Percentiles rank a stretch among this genome's conserved stretches.
Conservation (phyloP, 2,113 vertebrate species). For the Nettapus auritus region DNA sequence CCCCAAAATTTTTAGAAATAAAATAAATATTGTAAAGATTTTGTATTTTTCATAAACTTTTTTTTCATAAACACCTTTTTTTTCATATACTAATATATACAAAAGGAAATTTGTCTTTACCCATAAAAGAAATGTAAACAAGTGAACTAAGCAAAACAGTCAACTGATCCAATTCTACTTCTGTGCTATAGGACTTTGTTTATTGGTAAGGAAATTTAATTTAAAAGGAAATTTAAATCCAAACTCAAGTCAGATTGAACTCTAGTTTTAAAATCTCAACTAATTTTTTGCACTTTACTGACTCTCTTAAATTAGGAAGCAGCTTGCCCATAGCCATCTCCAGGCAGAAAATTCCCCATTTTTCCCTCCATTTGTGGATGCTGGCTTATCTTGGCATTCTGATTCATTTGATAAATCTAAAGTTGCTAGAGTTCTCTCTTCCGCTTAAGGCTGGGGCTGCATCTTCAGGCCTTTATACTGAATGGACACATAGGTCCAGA, state of each 20-base stretch:
- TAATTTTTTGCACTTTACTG: not conserved
- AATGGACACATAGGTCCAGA: not conserved
- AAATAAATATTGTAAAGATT: not conserved
- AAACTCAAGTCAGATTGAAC: not conserved
- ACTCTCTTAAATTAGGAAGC: not conserved
- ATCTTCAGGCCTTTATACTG: not conserved
- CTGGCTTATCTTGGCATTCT: not conserved
- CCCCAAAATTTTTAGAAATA: not conserved
- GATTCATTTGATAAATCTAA: not conserved
- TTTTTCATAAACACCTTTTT: no score
- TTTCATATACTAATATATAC: not conserved
- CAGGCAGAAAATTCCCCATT: not conserved
- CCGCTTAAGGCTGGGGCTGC: not conserved
- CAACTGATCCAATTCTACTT: not conserved
- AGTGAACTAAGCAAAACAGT: not conserved
- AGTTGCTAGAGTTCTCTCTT: not conserved
- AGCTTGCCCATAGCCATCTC: not conserved
- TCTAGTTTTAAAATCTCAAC: not conserved
- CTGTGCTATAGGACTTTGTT: not conserved
- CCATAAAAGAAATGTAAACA: not conserved
- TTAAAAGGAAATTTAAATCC: no score
- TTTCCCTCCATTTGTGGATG: not conserved
- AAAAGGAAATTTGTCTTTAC: not conserved
- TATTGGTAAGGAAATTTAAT: not conserved
- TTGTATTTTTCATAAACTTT: not conserved